Evolutionary conservation across 2,113 vertebrate genomes (phyloP).

Genomic region (Crocuta crocuta): DNA sequence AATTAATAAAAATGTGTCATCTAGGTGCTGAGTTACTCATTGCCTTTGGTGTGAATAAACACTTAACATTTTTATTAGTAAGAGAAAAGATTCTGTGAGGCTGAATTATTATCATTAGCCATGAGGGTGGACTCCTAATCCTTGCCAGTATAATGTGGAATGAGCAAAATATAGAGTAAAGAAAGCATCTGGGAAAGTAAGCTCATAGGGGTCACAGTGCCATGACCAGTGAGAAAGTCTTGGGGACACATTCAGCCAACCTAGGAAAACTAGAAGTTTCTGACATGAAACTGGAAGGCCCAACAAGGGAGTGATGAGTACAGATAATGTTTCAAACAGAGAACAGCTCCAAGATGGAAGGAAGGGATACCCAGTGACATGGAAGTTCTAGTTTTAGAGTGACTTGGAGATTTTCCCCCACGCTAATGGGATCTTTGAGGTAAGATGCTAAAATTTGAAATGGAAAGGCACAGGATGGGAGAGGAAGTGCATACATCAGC

Average conservation of each 20-base stretch:
- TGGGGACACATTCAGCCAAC: neutral
- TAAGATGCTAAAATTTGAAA: neutral
- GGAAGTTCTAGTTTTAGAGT: neutral
- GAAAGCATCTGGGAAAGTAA: neutral
- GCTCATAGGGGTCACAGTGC: neutral
- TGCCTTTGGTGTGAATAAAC: neutral
- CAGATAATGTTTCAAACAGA: neutral
- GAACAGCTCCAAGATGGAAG: neutral
- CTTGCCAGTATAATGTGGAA: neutral
- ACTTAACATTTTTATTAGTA: neutral
- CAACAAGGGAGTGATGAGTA: neutral
- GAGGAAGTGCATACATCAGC: neutral
- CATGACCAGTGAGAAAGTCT: neutral
- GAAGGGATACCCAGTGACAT: neutral
- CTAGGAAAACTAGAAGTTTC: neutral
- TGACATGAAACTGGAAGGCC: neutral
- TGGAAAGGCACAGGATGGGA: neutral
- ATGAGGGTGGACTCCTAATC: neutral
- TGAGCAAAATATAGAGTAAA: neutral
- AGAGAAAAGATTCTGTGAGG: neutral
- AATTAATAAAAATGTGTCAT: neutral
- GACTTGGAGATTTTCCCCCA: neutral
- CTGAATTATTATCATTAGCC: neutral
- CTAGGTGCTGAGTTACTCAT: neutral
- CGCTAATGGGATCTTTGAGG: neutral